phyloP scores from a whole-genome alignment of 2,888 invertebrate genomes.

The Eilema depressum region DNA sequence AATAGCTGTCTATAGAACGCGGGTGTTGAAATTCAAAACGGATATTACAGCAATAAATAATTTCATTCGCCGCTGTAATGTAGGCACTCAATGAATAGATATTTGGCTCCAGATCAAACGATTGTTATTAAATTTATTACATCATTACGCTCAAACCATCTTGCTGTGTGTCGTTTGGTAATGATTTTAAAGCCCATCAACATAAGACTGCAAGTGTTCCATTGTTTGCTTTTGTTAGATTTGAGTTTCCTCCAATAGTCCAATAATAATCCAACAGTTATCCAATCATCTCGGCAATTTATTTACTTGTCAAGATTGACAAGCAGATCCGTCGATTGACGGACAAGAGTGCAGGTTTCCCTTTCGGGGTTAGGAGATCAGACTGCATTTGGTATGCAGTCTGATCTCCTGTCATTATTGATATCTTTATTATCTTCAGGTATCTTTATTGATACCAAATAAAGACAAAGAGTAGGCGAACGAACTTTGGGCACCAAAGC shows the following conservation, averaged over 20 bases:
- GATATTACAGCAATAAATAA: slow-evolving; percentile 49
- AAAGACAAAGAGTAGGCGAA: too few relatives aligned
- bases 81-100: neutral
- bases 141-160: neutral
- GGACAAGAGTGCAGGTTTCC: too few relatives aligned
- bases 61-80: slow-evolving; percentile 22
- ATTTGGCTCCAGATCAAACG: slow-evolving; percentile 11
- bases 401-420: too few relatives aligned
- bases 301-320: too few relatives aligned
- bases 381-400: too few relatives aligned
- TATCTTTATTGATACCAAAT: too few relatives aligned
- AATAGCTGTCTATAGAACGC: slow-evolving; percentile 18
- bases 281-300: too few relatives aligned
- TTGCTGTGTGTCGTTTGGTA: neutral
- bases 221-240: slow-evolving; percentile 1
- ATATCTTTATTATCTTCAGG: too few relatives aligned
- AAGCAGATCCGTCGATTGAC: too few relatives aligned
- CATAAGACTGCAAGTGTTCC: neutral
- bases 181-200: neutral
- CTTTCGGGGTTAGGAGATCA: too few relatives aligned
- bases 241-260: neutral
- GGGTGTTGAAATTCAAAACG: slow-evolving; percentile 36
- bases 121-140: slow-evolving; percentile 3
- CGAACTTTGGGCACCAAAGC: too few relatives aligned
- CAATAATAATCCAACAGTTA: too few relatives aligned